A percentile compares a stretch with the other conserved stretches of the same genome.
Evolutionary conservation across 2,888 invertebrate genomes (phyloP).

Genomic region (Chaitophorus viminalis): DNA sequence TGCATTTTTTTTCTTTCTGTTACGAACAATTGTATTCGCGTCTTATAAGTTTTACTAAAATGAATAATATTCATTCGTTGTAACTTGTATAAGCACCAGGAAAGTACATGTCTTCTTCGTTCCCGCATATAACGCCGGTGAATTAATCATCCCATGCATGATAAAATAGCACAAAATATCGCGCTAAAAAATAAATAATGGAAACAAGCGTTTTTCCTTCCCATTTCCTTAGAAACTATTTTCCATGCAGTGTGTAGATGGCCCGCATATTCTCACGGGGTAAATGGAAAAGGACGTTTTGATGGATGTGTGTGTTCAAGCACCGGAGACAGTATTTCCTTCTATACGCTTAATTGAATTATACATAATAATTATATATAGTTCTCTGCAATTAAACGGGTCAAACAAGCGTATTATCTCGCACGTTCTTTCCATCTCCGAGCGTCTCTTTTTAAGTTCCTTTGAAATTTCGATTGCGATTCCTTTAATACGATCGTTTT

Average conservation of each 20-base stretch:
- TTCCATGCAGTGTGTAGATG: neutral
- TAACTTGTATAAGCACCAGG: neutral
- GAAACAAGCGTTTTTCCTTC: neutral
- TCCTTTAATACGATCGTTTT: neutral
- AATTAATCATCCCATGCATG: too few relatives aligned
- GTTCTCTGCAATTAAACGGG: neutral
- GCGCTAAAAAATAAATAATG: too few relatives aligned
- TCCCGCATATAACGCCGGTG: neutral
- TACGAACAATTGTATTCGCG: too few relatives aligned
- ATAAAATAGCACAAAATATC: too few relatives aligned
- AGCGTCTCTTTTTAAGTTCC: neutral
- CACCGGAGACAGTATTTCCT: neutral
- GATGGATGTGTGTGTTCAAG: neutral
- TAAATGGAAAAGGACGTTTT: conserved; percentile 1
- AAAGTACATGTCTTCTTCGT: neutral
- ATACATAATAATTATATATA: too few relatives aligned
- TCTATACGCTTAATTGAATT: neutral
- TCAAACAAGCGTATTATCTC: neutral
- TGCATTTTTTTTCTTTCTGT: too few relatives aligned
- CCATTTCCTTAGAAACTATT: neutral
- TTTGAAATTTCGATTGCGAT: neutral
- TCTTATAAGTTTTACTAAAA: too few relatives aligned
- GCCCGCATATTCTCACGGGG: neutral
- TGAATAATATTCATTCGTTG: too few relatives aligned
- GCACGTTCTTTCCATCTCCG: neutral